Percentiles rank a stretch among this genome's conserved stretches.
These are phyloP conservation scores for Mythimna ferrago DNA, from an alignment of 2,888 invertebrate species.

Conservation along the genomic window DNA sequence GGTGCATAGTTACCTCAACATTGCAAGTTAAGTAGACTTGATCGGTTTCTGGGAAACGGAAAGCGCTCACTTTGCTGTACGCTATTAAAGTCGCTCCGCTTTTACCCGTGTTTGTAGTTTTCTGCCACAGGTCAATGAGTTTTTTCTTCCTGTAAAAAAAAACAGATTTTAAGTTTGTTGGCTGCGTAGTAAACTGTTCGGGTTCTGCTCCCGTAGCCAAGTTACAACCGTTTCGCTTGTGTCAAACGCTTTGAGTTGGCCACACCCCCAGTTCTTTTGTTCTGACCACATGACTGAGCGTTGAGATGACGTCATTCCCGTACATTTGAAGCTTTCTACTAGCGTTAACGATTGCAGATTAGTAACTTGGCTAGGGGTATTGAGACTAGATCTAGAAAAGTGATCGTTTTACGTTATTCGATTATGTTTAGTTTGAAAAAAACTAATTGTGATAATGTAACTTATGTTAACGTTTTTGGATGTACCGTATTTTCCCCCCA, in stretches of 20 bases:
- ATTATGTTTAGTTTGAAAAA: neutral
- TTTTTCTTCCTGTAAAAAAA: conserved; percentile 90
- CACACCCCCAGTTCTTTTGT: too few species aligned
- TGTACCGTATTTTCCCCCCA: too few species aligned
- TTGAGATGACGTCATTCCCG: too few species aligned
- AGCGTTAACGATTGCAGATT: too few species aligned
- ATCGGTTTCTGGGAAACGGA: conserved; percentile 94
- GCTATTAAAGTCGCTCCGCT: conserved; percentile 92
- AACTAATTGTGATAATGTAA: neutral
- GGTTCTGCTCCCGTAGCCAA: neutral
- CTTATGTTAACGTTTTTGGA: neutral
- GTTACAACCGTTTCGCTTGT: too few species aligned
- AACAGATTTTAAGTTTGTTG: neutral
- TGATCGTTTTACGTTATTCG: neutral
- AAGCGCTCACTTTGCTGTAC: conserved; percentile 93
- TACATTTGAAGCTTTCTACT: too few species aligned
- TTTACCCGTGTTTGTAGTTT: conserved; percentile 90
- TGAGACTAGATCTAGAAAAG: too few species aligned
- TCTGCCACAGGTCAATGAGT: conserved; percentile 92
- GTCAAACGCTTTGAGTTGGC: too few species aligned
- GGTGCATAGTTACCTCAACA: conserved; percentile 90
- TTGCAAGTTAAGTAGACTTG: conserved; percentile 94
- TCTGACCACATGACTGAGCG: too few species aligned
- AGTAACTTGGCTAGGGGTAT: too few species aligned
- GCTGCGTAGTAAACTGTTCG: fast-evolving